A percentile compares a stretch with the other conserved stretches of the same genome.
Conservation (phyloP, 2,888 invertebrate genomes). For the Aphidoletes aphidimyza region DNA sequence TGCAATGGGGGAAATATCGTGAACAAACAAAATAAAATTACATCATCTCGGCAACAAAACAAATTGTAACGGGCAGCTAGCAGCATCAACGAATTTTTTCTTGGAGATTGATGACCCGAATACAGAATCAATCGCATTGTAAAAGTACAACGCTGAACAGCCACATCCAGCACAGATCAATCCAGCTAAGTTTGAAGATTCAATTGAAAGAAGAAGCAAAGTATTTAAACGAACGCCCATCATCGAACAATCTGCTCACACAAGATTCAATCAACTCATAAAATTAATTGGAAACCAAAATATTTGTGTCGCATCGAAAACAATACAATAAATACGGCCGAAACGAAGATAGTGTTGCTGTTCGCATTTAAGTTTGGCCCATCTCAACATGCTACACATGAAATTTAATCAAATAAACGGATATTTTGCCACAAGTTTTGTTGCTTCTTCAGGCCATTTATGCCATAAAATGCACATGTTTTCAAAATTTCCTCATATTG, state of each 20-base stretch:
- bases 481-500: neutral
- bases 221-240: neutral
- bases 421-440: slow-evolving; percentile 19
- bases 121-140: neutral
- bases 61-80: too few relatives aligned
- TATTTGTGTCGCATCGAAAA: neutral
- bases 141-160: too few relatives aligned
- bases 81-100: neutral
- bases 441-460: neutral
- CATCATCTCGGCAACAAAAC: slow-evolving; percentile 25
- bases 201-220: neutral
- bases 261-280: slow-evolving; percentile 6
- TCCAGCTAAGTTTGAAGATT: neutral
- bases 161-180: neutral
- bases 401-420: slow-evolving; percentile 15
- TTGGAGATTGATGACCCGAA: slow-evolving; percentile 6
- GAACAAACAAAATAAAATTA: neutral
- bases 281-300: slow-evolving; percentile 52
- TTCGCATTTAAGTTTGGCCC: neutral
- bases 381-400: neutral
- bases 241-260: neutral
- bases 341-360: neutral
- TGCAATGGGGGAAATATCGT: neutral
- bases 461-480: slow-evolving; percentile 11
- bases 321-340: neutral